Base-by-base conservation (phyloP, 1,140 invertebrate genomes). In the Ceratina australensis region DNA sequence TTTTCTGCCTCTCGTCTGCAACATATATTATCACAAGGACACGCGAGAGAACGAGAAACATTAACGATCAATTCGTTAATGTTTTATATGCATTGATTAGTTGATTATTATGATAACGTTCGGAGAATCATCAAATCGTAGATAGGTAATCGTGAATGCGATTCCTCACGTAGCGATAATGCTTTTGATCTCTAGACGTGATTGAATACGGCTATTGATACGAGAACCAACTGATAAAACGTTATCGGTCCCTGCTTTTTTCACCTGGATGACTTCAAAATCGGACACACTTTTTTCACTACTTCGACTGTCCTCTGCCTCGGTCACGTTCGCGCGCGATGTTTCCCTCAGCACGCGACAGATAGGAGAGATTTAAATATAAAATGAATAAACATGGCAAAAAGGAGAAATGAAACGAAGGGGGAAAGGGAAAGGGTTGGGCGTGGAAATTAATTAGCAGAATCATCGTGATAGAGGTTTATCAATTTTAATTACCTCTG, bases 111-210 rank as follows among this genome's bases (percentile, higher is more conserved):
- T 10, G 12, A 10, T 28, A 49, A 15, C 33, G 33, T 7, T 42
- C 2, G 2, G 10, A 42, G 10, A 42, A 42, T 42, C 33, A 0
- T 42, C 0, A 42, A 10, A 42, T 42, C 33, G 5, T 42, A 59
- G 59, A 16, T 57, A 0, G 1, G 7, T 22, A 68, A 77, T 78
- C 20, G 15, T 15, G 15, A 50, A 49, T 82, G 81, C 16, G 52
- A 54, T 50, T n/a, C 61, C 76, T 65, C 76, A 83, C 82, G 82
- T 83, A 82, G 71, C 57, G 82, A 83, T 83, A 83, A 83, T 28
- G 20, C 52, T 75, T 49, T 66, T 16, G 76, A 82, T 83, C 69
- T 22, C 64, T 61, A 13, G 16, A 3, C 42, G 47, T 42, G 50
- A 78, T 72, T 47, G 50, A 33, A 20, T 18, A 26, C 5, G 12